phyloP scores from a whole-genome alignment of 1,140 invertebrate species.

The Brachionus calyciflorus region DNA sequence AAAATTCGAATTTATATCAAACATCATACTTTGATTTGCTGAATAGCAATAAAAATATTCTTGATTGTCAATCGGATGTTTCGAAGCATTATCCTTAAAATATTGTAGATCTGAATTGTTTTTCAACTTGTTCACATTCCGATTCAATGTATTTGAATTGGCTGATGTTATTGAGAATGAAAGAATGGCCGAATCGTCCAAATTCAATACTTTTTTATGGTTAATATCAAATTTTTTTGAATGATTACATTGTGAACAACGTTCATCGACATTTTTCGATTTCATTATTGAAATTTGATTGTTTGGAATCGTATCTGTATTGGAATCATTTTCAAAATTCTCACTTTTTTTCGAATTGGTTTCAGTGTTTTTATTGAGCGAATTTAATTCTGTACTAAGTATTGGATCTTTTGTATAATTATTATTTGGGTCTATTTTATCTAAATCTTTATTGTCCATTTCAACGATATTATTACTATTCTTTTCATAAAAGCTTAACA shows the following conservation, averaged over 20 bases:
- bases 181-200: conserved; percentile 1
- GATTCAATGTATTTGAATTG: not conserved
- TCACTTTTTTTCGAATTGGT: not conserved
- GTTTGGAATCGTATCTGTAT: not conserved
- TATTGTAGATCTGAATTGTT: not conserved
- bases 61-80: not conserved
- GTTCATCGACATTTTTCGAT: not conserved
- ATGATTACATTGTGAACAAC: not conserved
- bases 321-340: not conserved
- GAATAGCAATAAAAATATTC: conserved; percentile 41
- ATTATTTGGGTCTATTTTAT: too few relatives aligned
- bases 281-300: not conserved
- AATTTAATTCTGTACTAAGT: too few relatives aligned
- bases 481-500: not conserved
- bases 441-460: too few relatives aligned
- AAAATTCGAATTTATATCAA: not conserved
- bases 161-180: conserved; percentile 18
- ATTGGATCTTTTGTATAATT: too few relatives aligned
- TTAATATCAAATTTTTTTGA: conserved; percentile 10
- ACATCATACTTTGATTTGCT: not conserved
- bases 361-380: not conserved
- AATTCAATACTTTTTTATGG: not conserved
- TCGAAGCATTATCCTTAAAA: not conserved
- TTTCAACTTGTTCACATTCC: not conserved
- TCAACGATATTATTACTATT: not conserved